These are phyloP conservation scores for Tetramorium parvispinum DNA, from an alignment of 1,140 invertebrate species.

Conservation along the genomic window DNA sequence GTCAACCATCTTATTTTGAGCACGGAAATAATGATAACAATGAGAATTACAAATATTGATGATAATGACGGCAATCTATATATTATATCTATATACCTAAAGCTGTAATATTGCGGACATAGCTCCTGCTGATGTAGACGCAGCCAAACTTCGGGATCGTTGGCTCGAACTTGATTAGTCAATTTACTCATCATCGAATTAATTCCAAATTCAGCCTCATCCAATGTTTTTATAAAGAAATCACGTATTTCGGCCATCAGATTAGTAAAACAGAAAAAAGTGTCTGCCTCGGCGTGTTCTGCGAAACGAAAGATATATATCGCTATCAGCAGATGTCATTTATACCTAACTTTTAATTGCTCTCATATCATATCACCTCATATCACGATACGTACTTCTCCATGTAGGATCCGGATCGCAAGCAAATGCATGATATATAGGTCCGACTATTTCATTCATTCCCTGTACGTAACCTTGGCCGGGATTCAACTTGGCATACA, in stretches of 20 bases:
- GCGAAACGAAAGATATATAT: constrained; percentile 65
- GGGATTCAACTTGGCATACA: constrained; percentile 99
- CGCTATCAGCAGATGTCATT: not conserved
- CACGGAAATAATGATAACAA: not conserved
- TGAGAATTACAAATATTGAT: not conserved
- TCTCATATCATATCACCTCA: not conserved
- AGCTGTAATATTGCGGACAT: constrained; percentile 98
- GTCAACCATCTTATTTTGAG: constrained; percentile 93
- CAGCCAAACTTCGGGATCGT: constrained; percentile 92
- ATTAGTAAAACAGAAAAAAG: constrained; percentile 99
- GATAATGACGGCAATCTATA: not conserved
- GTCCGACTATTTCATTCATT: constrained; percentile 99
- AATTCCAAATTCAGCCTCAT: constrained; percentile 96
- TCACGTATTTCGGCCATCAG: constrained; percentile 98
- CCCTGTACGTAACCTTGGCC: constrained; percentile 99
- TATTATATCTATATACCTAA: constrained; percentile 87
- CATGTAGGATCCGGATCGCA: constrained; percentile 93
- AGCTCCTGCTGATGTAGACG: constrained; percentile 93
- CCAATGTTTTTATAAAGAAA: constrained; percentile 98
- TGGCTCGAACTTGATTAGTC: constrained; percentile 90
- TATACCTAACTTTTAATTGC: not conserved
- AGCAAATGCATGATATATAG: constrained; percentile 99
- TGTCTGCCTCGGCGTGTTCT: constrained; percentile 98
- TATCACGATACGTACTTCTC: constrained; percentile 87
- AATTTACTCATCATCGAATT: constrained; percentile 94